Conservation (phyloP, 1,140 invertebrate species). For the Scylla paramamosain region DNA sequence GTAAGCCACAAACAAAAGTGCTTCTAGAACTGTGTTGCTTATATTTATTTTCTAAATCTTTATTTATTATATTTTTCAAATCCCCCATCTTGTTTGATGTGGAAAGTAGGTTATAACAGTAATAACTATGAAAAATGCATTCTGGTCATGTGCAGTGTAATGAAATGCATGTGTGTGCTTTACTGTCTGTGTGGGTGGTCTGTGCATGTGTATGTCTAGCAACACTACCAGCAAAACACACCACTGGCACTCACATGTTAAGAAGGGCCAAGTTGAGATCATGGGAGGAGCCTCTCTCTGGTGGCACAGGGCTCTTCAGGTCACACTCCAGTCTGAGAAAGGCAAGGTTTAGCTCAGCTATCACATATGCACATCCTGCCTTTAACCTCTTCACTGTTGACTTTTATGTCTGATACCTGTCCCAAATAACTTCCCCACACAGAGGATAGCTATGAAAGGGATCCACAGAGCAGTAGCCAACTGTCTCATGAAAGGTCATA, state of each 20-base stretch:
- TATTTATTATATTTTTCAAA: not conserved
- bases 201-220: no score
- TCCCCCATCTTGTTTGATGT: not conserved
- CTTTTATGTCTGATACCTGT: not conserved
- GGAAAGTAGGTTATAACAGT: no score
- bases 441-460: not conserved
- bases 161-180: no score
- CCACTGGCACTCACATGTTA: constrained; percentile 37
- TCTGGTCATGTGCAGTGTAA: no score
- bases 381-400: no score
- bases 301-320: not conserved
- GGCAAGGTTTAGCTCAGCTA: not conserved
- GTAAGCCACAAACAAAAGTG: constrained; percentile 4
- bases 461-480: not conserved
- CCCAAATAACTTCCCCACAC: not conserved
- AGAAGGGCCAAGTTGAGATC: constrained; percentile 46
- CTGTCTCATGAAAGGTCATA: not conserved
- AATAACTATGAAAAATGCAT: no score
- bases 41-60: not conserved
- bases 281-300: constrained; percentile 17
- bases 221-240: no score
- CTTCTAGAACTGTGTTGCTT: no score
- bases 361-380: no score
- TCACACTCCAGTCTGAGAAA: constrained; percentile 50
- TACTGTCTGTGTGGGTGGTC: not conserved